Evolutionary conservation across 1,140 invertebrate genomes (phyloP).

Genomic region (Himalopsyche phryganea): DNA sequence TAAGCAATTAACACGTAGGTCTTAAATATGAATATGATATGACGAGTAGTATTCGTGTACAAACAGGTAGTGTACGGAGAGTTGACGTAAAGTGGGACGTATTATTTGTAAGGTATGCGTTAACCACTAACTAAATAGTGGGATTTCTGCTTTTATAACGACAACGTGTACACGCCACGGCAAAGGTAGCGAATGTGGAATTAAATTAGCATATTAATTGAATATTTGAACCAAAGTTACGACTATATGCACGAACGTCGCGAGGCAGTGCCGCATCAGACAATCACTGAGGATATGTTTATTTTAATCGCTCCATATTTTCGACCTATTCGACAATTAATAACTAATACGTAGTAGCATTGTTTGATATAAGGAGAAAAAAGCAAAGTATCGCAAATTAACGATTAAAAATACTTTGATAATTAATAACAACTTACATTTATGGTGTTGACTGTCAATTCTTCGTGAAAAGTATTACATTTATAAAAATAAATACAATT

Average conservation of each 20-base stretch:
- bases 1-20: constrained; percentile 17
- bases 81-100: constrained; percentile 10
- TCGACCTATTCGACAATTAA: no score
- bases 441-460: no score
- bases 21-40: constrained; percentile 22
- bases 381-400: no score
- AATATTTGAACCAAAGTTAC: constrained; percentile 34
- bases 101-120: constrained; percentile 30
- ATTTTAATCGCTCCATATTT: no score
- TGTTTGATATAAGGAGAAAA: no score
- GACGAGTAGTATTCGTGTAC: constrained; percentile 18
- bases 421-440: constrained; percentile 8
- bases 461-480: no score
- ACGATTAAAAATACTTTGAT: constrained; percentile 4
- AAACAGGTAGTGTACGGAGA: constrained; percentile 10
- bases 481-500: background rate
- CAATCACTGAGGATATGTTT: no score
- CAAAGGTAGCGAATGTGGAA: constrained; percentile 25
- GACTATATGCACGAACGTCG: constrained; percentile 23
- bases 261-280: constrained; percentile 5
- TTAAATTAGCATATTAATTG: constrained; percentile 37
- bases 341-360: no score
- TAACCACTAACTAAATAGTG: constrained; percentile 35
- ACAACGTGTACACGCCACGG: constrained; percentile 20
- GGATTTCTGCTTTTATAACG: constrained; percentile 35